phyloP scores from a whole-genome alignment of 1,140 invertebrate species.

The Dolichoris vasculosae region DNA sequence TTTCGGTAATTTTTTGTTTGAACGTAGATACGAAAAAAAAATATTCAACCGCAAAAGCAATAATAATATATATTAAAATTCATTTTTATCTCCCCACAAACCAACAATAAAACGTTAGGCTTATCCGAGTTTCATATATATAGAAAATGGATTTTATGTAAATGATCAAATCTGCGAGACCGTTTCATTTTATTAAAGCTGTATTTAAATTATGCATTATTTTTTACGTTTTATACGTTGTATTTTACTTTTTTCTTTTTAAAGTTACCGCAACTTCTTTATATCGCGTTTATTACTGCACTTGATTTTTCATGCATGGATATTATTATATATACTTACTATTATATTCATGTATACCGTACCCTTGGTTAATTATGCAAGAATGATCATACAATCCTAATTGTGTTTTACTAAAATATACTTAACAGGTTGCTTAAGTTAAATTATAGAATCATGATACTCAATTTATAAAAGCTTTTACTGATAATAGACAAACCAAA shows the following conservation, averaged over 20 bases:
- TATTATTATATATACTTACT: neutral
- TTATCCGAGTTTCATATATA: neutral
- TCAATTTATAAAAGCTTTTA: too few species aligned
- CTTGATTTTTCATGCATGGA: neutral
- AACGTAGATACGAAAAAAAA: too few species aligned
- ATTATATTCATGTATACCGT: neutral
- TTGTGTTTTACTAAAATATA: too few species aligned
- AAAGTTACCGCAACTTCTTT: too few species aligned
- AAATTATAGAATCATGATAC: too few species aligned
- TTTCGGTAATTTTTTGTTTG: too few species aligned
- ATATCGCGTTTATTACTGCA: neutral
- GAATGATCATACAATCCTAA: neutral
- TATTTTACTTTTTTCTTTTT: neutral
- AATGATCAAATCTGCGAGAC: neutral
- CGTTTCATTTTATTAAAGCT: neutral
- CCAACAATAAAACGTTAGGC: neutral
- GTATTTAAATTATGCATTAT: neutral
- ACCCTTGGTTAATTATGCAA: neutral
- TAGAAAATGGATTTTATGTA: neutral
- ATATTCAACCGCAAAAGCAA: too few species aligned
- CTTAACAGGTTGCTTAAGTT: too few species aligned
- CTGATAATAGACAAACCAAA: too few species aligned
- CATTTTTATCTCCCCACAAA: neutral
- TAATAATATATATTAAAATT: too few species aligned
- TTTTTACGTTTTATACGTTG: neutral